These are phyloP conservation scores for Sardinella longiceps DNA, from an alignment of 2,797 vertebrate genomes.

Conservation along the genomic window DNA sequence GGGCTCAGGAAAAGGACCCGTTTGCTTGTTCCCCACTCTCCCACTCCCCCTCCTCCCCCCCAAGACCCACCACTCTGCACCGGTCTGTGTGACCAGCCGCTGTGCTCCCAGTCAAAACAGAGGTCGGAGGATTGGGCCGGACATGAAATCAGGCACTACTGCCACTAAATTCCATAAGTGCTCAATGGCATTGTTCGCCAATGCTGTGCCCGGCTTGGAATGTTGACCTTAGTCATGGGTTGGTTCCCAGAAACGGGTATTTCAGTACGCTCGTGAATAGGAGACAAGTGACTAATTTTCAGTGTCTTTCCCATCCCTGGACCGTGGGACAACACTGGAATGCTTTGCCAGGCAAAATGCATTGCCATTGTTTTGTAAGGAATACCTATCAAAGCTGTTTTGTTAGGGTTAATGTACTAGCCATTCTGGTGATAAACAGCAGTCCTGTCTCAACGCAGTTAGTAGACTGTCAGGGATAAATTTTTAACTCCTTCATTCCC, in stretches of 20 bases:
- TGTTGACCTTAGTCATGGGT: slow-evolving; percentile 22
- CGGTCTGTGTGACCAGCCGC: background rate
- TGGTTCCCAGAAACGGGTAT: slow-evolving; percentile 13
- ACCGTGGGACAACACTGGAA: background rate
- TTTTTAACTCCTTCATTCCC: too few species aligned
- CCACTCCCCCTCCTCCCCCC: background rate
- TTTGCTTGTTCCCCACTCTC: background rate
- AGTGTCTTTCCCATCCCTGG: background rate
- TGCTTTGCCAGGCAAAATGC: background rate
- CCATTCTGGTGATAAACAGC: background rate
- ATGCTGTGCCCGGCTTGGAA: background rate
- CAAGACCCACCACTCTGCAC: background rate
- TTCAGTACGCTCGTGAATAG: background rate
- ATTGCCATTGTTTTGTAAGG: background rate
- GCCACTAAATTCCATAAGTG: background rate
- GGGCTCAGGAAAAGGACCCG: slow-evolving; percentile 31
- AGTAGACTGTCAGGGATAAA: background rate
- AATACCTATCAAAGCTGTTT: background rate
- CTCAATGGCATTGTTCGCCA: background rate
- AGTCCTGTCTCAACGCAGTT: background rate
- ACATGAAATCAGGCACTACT: background rate
- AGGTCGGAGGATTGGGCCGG: background rate
- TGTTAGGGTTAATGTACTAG: background rate
- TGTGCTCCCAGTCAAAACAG: background rate
- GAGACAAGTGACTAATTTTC: background rate